A percentile compares a stretch with the other conserved stretches of the same genome.
Conservation (phyloP, 1,140 invertebrate genomes). For the Trissolcus basalis region DNA sequence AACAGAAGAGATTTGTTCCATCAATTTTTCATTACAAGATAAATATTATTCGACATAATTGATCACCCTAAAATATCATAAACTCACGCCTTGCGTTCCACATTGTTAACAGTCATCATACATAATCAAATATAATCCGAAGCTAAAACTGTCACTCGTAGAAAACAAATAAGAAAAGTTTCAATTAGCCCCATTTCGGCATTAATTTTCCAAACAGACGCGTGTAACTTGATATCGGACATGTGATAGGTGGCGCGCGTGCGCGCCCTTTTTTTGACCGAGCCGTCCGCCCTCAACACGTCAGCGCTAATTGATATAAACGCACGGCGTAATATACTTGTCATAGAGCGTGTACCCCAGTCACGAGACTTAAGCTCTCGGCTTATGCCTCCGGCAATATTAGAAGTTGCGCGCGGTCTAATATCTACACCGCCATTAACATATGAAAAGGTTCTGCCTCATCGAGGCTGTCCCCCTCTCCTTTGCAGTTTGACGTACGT, state of each 20-base stretch:
- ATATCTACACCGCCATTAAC: constrained; percentile 67
- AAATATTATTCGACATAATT: too few relatives aligned
- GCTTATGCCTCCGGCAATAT: constrained; percentile 67
- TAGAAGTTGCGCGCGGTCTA: constrained; percentile 61
- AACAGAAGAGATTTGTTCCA: too few relatives aligned
- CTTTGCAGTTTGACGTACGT: constrained; percentile 24
- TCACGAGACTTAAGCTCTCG: constrained; percentile 62
- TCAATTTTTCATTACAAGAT: too few relatives aligned
- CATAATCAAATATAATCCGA: neutral
- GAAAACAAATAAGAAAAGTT: constrained; percentile 29
- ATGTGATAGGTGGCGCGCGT: constrained; percentile 24
- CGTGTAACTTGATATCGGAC: constrained; percentile 34
- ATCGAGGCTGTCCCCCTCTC: constrained; percentile 11
- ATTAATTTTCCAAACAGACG: constrained; percentile 32
- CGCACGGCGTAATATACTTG: constrained; percentile 72
- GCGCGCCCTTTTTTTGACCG: constrained; percentile 59
- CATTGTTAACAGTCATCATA: too few relatives aligned
- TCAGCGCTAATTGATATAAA: constrained; percentile 74
- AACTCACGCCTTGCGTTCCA: too few relatives aligned
- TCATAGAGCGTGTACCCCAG: constrained; percentile 67
- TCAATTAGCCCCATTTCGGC: constrained; percentile 7
- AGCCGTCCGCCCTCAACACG: constrained; percentile 67
- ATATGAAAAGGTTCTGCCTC: constrained; percentile 63
- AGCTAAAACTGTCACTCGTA: constrained; percentile 5
- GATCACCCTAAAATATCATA: too few relatives aligned